These are phyloP conservation scores for Apocheima hispidaria DNA, from an alignment of 2,888 invertebrate species.

Conservation along the genomic window DNA sequence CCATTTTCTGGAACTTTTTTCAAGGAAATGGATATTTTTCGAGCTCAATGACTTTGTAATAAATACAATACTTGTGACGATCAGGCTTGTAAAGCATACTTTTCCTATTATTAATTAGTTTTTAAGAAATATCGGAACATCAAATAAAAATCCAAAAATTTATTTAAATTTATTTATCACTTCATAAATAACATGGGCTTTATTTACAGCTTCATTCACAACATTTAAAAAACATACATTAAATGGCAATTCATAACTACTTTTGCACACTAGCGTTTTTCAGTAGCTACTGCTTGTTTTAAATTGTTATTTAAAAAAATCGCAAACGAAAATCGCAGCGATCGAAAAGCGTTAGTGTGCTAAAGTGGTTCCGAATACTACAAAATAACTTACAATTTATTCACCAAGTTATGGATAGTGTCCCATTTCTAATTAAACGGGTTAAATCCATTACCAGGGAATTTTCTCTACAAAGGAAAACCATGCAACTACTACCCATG, in stretches of 20 bases:
- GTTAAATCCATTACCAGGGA: slow-evolving; percentile 49
- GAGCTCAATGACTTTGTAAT: background rate
- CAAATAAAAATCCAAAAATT: slow-evolving; percentile 75
- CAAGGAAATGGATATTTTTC: too few species aligned
- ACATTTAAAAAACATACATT: slow-evolving; percentile 48
- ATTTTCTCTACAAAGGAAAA: slow-evolving; percentile 50
- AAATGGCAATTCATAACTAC: slow-evolving; percentile 37
- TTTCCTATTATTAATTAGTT: background rate
- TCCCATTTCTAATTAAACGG: slow-evolving; percentile 43
- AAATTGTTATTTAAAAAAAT: background rate
- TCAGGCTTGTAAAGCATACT: background rate
- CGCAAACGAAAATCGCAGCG: background rate
- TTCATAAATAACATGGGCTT: slow-evolving; percentile 72
- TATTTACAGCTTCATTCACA: slow-evolving; percentile 71
- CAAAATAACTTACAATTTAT: slow-evolving; percentile 30
- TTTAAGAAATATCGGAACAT: slow-evolving; percentile 44
- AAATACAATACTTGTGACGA: too few species aligned
- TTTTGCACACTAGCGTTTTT: slow-evolving; percentile 39
- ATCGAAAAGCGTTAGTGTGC: slow-evolving; percentile 27
- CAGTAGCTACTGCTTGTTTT: background rate
- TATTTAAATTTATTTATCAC: slow-evolving; percentile 71
- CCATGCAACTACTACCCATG: slow-evolving; percentile 74
- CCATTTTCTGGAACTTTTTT: too few species aligned
- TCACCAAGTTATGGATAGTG: slow-evolving; percentile 34
- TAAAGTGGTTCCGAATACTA: slow-evolving; percentile 6